Conservation (phyloP, 2,797 vertebrate genomes). For the Gephyroberyx darwinii region DNA sequence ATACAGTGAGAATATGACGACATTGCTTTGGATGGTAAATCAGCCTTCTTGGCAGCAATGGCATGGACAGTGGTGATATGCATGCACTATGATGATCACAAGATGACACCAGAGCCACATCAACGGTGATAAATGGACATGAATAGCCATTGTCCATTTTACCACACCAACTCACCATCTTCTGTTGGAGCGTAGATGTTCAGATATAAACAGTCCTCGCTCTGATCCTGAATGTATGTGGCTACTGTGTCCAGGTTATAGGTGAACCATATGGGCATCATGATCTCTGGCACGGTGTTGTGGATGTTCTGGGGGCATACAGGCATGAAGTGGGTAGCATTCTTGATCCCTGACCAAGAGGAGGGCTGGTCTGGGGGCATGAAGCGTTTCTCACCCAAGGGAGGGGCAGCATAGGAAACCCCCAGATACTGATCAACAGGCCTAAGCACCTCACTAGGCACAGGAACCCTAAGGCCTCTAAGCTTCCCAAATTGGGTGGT, state of each 20-base stretch:
- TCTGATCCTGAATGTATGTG: conserved; percentile 92
- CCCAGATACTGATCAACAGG: conserved; percentile 89
- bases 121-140: conserved; percentile 38
- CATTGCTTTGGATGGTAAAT: conserved; percentile 63
- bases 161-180: conserved; percentile 84
- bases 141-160: conserved; percentile 24
- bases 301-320: conserved; percentile 94
- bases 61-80: conserved; percentile 48
- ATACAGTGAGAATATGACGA: conserved; percentile 37
- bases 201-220: conserved; percentile 92
- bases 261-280: conserved; percentile 95
- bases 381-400: conserved; percentile 89
- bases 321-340: conserved; percentile 90
- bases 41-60: conserved; percentile 64
- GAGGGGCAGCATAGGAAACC: conserved; percentile 89
- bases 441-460: conserved; percentile 87
- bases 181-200: conserved; percentile 92
- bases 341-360: conserved; percentile 89
- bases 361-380: conserved; percentile 90
- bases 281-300: conserved; percentile 90
- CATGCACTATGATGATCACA: conserved; percentile 53
- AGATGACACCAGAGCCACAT: conserved; percentile 33
- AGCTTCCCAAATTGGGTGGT: conserved; percentile 90
- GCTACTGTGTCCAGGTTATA: conserved; percentile 93
- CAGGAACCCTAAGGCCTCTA: conserved; percentile 87